Evolutionary conservation across 2,888 invertebrate species (phyloP).

Genomic region (Pristionchus arcanus): DNA sequence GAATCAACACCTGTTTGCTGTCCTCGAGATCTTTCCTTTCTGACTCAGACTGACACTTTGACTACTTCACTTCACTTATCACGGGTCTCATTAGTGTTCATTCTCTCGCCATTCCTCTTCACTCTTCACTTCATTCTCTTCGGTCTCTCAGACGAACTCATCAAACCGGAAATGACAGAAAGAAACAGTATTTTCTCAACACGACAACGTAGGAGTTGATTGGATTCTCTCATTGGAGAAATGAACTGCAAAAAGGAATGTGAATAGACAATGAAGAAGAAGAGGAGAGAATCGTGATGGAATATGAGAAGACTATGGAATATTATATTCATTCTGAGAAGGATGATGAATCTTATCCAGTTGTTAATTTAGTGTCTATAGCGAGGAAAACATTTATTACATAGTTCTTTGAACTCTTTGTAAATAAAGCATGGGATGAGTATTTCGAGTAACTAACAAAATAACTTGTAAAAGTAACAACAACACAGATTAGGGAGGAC

Average conservation of each 20-base stretch:
- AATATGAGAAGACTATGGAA: not conserved
- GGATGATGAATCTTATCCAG: not conserved
- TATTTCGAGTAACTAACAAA: no score
- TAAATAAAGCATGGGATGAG: not conserved
- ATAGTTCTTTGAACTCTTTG: not conserved
- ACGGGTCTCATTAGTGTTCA: slow-evolving; percentile 27
- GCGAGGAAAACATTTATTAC: not conserved
- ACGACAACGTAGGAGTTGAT: not conserved
- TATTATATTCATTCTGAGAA: slow-evolving; percentile 9
- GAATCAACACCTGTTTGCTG: not conserved
- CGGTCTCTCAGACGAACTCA: not conserved
- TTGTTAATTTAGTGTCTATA: not conserved
- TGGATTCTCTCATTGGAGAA: slow-evolving; percentile 13
- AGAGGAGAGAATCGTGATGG: not conserved
- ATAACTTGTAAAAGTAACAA: not conserved
- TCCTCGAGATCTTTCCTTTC: slow-evolving; percentile 7
- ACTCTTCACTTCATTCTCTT: not conserved
- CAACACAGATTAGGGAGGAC: no score
- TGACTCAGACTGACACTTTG: not conserved
- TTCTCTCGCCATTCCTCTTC: not conserved
- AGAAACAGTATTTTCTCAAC: not conserved
- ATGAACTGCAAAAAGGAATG: slow-evolving; percentile 6
- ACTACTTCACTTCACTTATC: not conserved
- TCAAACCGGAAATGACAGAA: not conserved
- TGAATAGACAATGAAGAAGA: not conserved